These are phyloP conservation scores for Aramus guarauna DNA, from an alignment of 2,113 vertebrate species.

Conservation along the genomic window DNA sequence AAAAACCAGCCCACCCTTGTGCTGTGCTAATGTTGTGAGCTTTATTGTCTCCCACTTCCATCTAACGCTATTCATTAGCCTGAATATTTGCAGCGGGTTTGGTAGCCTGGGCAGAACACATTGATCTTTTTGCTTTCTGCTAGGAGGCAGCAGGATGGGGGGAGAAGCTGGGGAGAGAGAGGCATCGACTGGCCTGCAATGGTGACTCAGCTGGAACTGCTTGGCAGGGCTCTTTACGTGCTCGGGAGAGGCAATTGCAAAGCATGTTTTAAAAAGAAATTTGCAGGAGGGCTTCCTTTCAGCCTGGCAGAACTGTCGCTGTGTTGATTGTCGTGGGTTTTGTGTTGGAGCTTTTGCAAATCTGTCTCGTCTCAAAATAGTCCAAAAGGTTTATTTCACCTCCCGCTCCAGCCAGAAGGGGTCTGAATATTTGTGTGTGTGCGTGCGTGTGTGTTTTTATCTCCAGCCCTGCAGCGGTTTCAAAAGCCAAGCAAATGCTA, in stretches of 20 bases:
- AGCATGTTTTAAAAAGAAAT: not conserved
- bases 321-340: not conserved
- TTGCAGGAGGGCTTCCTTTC: conserved; percentile 36
- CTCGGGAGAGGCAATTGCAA: not conserved
- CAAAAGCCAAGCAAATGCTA: not conserved
- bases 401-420: not conserved
- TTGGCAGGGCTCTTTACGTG: not conserved
- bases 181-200: not conserved
- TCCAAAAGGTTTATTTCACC: conserved; percentile 20
- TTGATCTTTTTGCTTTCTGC: not conserved
- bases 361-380: not conserved
- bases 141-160: not conserved
- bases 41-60: not conserved
- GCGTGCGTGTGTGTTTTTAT: not conserved
- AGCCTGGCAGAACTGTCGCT: not conserved
- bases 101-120: not conserved
- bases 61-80: not conserved
- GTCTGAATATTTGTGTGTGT: not conserved
- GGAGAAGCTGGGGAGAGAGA: not conserved
- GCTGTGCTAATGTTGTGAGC: not conserved
- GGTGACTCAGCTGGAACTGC: conserved; percentile 1
- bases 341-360: conserved; percentile 28
- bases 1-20: not conserved
- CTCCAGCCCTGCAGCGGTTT: conserved; percentile 21
- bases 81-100: not conserved